Conservation (phyloP, 2,888 invertebrate species). For the Serripes groenlandicus region DNA sequence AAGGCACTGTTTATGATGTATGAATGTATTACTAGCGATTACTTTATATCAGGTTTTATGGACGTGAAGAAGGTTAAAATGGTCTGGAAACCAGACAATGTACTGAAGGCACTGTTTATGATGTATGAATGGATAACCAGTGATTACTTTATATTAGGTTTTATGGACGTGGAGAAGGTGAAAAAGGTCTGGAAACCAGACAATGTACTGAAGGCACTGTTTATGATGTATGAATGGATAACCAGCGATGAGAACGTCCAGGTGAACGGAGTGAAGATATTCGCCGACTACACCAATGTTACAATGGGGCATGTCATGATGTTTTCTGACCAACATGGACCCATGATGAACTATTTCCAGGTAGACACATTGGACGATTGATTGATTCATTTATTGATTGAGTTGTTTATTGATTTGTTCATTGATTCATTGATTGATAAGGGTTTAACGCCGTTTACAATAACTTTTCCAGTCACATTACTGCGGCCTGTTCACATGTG, state of each 20-base stretch:
- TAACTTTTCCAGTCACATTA: too few species aligned
- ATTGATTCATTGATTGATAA: too few species aligned
- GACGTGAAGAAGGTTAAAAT: too few species aligned
- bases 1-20: conserved; percentile 29
- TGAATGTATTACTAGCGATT: conserved; percentile 36
- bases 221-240: conserved; percentile 41
- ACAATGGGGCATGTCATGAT: conserved; percentile 10
- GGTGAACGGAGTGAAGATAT: conserved; percentile 38
- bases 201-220: conserved; percentile 22
- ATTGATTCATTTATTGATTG: too few species aligned
- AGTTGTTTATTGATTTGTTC: too few species aligned
- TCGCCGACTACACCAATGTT: conserved; percentile 33
- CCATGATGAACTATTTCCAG: conserved; percentile 1
- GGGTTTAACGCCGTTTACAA: too few species aligned
- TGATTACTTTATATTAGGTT: conserved; percentile 31
- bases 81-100: conserved; percentile 1
- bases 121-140: conserved; percentile 34
- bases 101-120: conserved; percentile 29
- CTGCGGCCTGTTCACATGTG: too few species aligned
- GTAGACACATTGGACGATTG: too few species aligned
- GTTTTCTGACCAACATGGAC: conserved; percentile 1
- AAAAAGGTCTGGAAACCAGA: conserved; percentile 19
- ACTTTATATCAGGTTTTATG: too few species aligned
- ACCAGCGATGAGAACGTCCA: conserved; percentile 49
- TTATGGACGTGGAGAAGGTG: conserved; percentile 9